phyloP scores from a whole-genome alignment of 1,140 invertebrate species.

The Papilio aristodemus region DNA sequence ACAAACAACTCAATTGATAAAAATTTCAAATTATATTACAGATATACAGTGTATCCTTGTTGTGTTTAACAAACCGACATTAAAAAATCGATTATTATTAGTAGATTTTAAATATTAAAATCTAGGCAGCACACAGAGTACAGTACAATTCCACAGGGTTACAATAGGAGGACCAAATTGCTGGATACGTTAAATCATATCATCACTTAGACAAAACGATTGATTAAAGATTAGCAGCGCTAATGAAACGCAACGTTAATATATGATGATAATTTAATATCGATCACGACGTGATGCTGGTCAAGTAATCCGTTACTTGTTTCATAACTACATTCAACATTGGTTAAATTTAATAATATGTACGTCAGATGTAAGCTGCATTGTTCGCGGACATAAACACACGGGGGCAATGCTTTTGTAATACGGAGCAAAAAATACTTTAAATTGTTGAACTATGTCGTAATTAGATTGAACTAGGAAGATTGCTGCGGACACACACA shows the following conservation, averaged over 20 bases:
- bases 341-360: constrained; percentile 12
- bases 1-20: constrained; percentile 12
- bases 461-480: not conserved
- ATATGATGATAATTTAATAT: not conserved
- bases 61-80: no score
- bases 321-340: constrained; percentile 12
- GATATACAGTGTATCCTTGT: no score
- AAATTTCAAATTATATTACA: not conserved
- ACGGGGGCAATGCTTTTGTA: not conserved
- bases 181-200: no score
- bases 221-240: not conserved
- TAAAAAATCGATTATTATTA: no score
- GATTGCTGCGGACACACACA: no score
- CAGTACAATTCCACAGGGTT: no score
- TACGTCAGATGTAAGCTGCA: constrained; percentile 2
- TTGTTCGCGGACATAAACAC: constrained; percentile 14
- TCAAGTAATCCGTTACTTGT: constrained; percentile 11
- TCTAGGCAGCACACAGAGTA: no score
- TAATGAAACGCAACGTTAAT: not conserved
- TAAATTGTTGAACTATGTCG: constrained; percentile 16
- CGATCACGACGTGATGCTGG: not conserved
- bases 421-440: constrained; percentile 8
- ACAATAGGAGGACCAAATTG: no score
- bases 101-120: no score
- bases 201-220: no score